Evolutionary conservation across 2,797 vertebrate species (phyloP), one percentile per base, ranked within the genome.

Genomic region (Lagodon rhomboides): DNA sequence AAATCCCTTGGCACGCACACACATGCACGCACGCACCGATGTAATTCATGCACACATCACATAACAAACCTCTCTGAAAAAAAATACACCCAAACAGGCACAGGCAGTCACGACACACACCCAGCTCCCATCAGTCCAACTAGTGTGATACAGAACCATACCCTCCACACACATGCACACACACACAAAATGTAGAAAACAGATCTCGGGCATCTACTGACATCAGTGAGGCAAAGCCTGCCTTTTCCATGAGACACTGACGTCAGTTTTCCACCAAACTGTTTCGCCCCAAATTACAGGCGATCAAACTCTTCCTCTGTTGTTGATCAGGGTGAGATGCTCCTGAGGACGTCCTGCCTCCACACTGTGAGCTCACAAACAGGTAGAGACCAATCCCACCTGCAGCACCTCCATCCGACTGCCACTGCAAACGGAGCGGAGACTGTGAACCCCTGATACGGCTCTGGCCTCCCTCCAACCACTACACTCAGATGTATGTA

Each of bases 241-340:
- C 75, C 89, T 90, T 85, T 89, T 86, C 85, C 85, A 84, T 87
- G 41, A 71, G 73, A 88, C 76, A 10, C 79, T 88, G 89, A 93
- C 84, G 79, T 92, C 89, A 91, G 83, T 86, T 90, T 93, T 89
- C 91, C 92, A 90, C 80, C 60, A 83, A 82, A 77, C 54, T 49
- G 65, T 70, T 85, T 83, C 78, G 60, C 83, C 82, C 73, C n/a
- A 85, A 89, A 89, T 79, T 79, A 84, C 70, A 85, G 84, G 59
- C 49, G 74, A 86, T 87, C 80, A 74, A 83, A 88, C 73, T 27
- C n/a, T 72, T 79, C 75, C 85, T 80, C 73, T 71, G 80, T 56
- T 73, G 79, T 44, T 76, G 74, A 85, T 89, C 73, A 47, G 62
- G 63, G 13, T 56, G 2, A 20, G 44, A 53, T 16, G 1, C 38